Conservation (phyloP, 2,797 vertebrate genomes). For the Bradypus variegatus region DNA sequence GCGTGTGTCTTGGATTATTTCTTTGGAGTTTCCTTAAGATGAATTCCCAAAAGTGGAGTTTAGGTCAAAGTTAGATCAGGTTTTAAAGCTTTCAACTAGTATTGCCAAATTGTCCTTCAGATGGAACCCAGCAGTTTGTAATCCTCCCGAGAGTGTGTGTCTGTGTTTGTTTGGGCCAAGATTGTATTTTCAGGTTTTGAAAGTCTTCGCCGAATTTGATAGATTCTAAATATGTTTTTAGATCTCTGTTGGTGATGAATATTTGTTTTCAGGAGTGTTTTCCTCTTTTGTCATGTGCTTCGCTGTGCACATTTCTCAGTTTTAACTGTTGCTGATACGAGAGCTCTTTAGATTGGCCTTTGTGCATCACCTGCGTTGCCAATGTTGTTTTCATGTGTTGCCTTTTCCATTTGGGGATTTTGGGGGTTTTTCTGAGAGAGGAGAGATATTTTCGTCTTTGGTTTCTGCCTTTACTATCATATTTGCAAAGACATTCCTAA, state of each 20-base stretch:
- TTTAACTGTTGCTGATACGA: neutral
- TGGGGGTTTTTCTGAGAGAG: neutral
- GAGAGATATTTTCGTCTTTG: neutral
- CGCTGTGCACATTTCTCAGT: neutral
- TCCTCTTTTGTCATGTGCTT: neutral
- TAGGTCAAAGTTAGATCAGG: neutral
- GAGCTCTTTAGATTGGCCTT: neutral
- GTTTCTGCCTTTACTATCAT: neutral
- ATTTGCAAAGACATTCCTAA: neutral
- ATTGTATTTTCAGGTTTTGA: neutral
- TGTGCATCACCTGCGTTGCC: fast-evolving
- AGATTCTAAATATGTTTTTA: neutral
- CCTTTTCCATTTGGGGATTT: neutral
- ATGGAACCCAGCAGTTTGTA: fast-evolving
- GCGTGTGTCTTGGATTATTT: fast-evolving
- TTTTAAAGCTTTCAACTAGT: neutral
- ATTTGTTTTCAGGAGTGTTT: neutral
- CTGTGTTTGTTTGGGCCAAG: neutral
- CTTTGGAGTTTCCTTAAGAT: neutral
- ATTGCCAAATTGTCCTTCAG: neutral
- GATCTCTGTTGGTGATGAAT: neutral
- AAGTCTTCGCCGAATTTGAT: neutral
- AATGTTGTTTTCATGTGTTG: fast-evolving
- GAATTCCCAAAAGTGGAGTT: no score
- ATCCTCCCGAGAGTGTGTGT: fast-evolving